phyloP scores from a whole-genome alignment of 2,797 vertebrate species.

The Enteromius treurensis region DNA sequence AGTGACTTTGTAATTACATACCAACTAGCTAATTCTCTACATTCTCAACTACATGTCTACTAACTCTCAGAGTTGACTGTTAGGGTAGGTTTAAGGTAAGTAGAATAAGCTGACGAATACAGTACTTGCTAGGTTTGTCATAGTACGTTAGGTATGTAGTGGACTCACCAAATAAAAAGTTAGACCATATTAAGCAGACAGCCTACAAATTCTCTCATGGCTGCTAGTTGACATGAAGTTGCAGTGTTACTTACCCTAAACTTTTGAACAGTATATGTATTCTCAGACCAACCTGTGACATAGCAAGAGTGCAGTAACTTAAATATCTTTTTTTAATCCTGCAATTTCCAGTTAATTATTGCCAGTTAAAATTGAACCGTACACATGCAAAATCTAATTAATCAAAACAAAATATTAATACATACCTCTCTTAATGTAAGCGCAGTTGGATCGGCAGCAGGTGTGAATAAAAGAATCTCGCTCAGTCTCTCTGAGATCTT shows the following conservation, averaged over 20 bases:
- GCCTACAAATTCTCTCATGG: too few species aligned
- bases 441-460: not conserved
- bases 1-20: too few species aligned
- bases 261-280: not conserved
- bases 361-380: not conserved
- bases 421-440: constrained; percentile 20
- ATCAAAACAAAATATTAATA: not conserved
- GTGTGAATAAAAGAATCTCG: not conserved
- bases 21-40: too few species aligned
- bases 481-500: constrained; percentile 35
- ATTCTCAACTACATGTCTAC: too few species aligned
- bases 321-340: not conserved
- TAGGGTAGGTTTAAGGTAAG: too few species aligned
- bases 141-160: too few species aligned
- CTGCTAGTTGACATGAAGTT: too few species aligned
- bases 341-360: not conserved
- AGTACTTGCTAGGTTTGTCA: too few species aligned
- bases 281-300: not conserved
- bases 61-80: too few species aligned
- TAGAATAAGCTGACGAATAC: too few species aligned
- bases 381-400: not conserved
- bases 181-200: too few species aligned
- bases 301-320: not conserved
- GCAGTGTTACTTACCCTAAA: not conserved
- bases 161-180: too few species aligned